Percentiles rank a stretch among this genome's conserved stretches.
These are phyloP conservation scores for Coelopa pilipes DNA, from an alignment of 2,888 invertebrate species.

Conservation along the genomic window DNA sequence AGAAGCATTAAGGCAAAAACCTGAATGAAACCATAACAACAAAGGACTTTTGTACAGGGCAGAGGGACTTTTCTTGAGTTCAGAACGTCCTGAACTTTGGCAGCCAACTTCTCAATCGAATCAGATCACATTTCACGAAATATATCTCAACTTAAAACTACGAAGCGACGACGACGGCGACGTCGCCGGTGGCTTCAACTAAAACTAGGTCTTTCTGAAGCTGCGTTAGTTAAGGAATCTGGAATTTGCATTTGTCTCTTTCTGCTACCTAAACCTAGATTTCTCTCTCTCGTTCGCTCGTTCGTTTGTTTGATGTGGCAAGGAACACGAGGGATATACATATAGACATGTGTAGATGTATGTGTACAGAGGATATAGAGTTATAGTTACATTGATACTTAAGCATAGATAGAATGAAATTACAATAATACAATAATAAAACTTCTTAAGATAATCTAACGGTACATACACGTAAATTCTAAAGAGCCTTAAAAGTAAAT, in stretches of 20 bases:
- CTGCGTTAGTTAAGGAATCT: background rate
- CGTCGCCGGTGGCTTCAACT: slow-evolving; percentile 2
- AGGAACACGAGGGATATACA: background rate
- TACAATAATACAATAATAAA: no score
- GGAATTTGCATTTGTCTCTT: slow-evolving; percentile 9
- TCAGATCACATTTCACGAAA: no score
- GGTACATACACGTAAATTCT: background rate
- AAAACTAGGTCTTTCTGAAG: slow-evolving; percentile 17
- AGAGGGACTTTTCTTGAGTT: no score
- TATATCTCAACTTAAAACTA: slow-evolving; percentile 11
- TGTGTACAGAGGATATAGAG: background rate
- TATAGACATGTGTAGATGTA: slow-evolving; percentile 7
- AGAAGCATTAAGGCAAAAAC: no score
- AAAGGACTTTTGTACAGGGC: no score
- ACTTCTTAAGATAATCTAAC: background rate
- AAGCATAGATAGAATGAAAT: no score
- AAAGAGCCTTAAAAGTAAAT: slow-evolving; percentile 3
- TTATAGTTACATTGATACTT: background rate
- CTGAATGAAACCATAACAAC: no score
- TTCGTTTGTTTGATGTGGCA: background rate
- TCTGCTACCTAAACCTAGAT: background rate
- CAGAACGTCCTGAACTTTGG: no score
- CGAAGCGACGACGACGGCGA: background rate
- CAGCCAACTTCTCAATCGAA: no score
- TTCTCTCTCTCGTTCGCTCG: background rate